phyloP scores from a whole-genome alignment of 2,797 vertebrate genomes.

The Cossypha niveicapilla region DNA sequence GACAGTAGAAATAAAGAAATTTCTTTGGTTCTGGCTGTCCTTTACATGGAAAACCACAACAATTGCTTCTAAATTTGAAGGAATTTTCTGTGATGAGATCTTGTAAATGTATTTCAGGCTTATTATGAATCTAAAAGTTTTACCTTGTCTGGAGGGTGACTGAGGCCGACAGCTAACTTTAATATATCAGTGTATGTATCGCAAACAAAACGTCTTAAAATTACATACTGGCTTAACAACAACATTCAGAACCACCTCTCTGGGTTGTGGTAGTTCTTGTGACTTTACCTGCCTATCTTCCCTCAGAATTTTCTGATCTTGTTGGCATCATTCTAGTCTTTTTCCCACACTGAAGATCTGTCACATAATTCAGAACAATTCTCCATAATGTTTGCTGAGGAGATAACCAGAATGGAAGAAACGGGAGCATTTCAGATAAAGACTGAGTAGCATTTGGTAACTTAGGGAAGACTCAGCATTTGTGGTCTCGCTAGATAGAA shows the following conservation, averaged over 20 bases:
- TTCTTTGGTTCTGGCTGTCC: background rate
- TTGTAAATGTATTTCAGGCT: conserved; percentile 40
- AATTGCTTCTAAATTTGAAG: conserved; percentile 29
- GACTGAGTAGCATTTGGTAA: background rate
- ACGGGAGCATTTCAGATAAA: background rate
- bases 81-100: conserved; percentile 9
- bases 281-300: background rate
- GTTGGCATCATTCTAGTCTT: background rate
- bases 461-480: background rate
- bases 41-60: background rate
- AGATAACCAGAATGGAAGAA: background rate
- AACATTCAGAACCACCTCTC: background rate
- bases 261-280: background rate
- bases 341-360: background rate
- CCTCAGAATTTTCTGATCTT: background rate
- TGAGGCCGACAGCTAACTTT: background rate
- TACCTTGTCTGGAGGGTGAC: conserved; percentile 5
- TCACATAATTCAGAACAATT: background rate
- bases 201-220: background rate
- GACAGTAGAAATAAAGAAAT: conserved; percentile 41
- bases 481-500: background rate
- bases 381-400: background rate
- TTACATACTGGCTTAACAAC: background rate
- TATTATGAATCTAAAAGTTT: conserved; percentile 47
- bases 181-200: background rate